Percentiles rank a stretch among this genome's conserved stretches.
phyloP scores from a whole-genome alignment of 2,888 invertebrate genomes.

The Philopedon plagiatum region DNA sequence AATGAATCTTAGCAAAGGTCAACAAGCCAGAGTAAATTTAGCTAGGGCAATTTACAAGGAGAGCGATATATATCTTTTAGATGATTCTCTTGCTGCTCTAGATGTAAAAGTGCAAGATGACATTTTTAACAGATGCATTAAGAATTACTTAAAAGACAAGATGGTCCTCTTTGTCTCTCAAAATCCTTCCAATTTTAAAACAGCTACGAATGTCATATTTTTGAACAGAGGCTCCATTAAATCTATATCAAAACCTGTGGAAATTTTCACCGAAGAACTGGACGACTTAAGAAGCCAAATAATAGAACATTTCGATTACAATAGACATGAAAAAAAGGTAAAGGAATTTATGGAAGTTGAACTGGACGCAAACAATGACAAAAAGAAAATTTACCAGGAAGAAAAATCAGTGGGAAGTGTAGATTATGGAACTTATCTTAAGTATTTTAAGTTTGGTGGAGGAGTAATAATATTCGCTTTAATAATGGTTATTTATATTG shows the following conservation, averaged over 20 bases:
- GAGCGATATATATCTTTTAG: conserved; percentile 86
- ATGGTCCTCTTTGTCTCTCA: conserved; percentile 83
- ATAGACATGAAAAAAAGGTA: conserved; percentile 39
- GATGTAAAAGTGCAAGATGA: conserved; percentile 87
- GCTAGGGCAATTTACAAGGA: conserved; percentile 88
- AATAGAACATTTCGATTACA: conserved; percentile 57
- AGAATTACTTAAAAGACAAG: conserved; percentile 74
- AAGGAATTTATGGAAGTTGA: conserved; percentile 47
- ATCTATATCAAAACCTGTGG: conserved; percentile 76
- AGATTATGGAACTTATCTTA: conserved; percentile 55
- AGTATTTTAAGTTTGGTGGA: conserved; percentile 58
- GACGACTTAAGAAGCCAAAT: conserved; percentile 33
- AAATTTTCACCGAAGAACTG: conserved; percentile 80
- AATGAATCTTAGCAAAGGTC: conserved; percentile 82
- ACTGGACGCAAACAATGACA: conserved; percentile 39
- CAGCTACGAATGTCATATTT: conserved; percentile 58
- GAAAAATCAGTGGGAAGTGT: conserved; percentile 57
- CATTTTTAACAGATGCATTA: conserved; percentile 85
- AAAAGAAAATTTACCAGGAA: conserved; percentile 58
- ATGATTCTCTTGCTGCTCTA: conserved; percentile 90
- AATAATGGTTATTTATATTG: conserved; percentile 51
- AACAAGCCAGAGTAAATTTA: conserved; percentile 88
- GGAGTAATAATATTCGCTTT: conserved; percentile 54
- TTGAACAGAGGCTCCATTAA: conserved; percentile 70
- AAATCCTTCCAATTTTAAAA: conserved; percentile 75